Conservation (phyloP, 2,888 invertebrate species). For the Tetramorium bicarinatum region DNA sequence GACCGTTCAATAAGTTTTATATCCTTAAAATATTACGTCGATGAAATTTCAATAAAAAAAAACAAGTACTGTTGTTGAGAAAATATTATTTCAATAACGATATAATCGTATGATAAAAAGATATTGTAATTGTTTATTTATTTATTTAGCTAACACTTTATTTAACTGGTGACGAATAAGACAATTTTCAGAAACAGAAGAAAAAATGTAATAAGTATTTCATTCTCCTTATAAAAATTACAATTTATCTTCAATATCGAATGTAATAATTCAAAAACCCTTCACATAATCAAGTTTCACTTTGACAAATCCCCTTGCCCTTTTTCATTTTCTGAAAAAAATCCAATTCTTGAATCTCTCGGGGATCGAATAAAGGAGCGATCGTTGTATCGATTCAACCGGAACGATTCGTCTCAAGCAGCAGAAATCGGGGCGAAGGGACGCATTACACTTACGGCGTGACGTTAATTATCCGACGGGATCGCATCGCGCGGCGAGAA, state of each 20-base stretch:
- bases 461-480: constrained; percentile 68
- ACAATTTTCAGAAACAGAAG: not conserved
- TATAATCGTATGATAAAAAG: not conserved
- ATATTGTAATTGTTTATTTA: not conserved
- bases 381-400: not conserved
- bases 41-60: not conserved
- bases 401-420: not conserved
- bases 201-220: not conserved
- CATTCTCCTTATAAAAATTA: not conserved
- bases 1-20: not conserved
- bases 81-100: not conserved
- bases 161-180: not conserved
- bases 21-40: not conserved
- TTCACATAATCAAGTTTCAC: not conserved
- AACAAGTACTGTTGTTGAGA: not conserved
- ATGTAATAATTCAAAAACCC: not conserved
- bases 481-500: constrained; percentile 46
- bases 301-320: not conserved
- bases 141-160: not conserved
- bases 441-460: constrained; percentile 55
- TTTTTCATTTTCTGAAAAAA: not conserved
- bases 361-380: not conserved
- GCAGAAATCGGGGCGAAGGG: constrained; percentile 11
- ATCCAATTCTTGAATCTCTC: not conserved
- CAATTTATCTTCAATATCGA: not conserved